A percentile compares a stretch with the other conserved stretches of the same genome.
phyloP scores from a whole-genome alignment of 2,888 invertebrate genomes.

The Chrysomela aeneicollis region DNA sequence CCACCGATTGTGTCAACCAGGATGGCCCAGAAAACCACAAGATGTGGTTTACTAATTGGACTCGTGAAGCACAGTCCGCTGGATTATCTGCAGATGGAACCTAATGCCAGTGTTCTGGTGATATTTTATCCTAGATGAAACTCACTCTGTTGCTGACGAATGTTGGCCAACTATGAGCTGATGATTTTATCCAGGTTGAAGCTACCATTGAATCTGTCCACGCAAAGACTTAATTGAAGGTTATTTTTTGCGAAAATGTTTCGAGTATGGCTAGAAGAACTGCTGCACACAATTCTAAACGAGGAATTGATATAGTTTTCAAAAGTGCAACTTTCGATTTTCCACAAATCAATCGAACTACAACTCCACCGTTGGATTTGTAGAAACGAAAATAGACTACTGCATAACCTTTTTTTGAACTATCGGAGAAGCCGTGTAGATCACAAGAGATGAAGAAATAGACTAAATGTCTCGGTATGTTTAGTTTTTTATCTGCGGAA shows the following conservation, averaged over 20 bases:
- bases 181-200: background rate
- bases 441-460: background rate
- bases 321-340: too few relatives aligned
- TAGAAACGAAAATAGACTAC: conserved; percentile 31
- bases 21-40: background rate
- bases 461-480: too few relatives aligned
- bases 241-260: background rate
- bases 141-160: background rate
- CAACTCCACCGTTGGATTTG: background rate
- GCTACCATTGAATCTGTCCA: background rate
- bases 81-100: background rate
- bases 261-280: background rate
- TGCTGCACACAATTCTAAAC: background rate
- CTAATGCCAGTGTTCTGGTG: background rate
- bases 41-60: background rate
- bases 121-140: background rate
- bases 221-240: background rate
- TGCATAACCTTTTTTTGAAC: conserved; percentile 27
- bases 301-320: too few relatives aligned
- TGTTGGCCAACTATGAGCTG: background rate
- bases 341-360: too few relatives aligned
- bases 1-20: background rate
- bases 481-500: too few relatives aligned
- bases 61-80: background rate
- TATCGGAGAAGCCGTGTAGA: conserved; percentile 33